These are phyloP conservation scores for Catagonus wagneri DNA, from an alignment of 2,113 vertebrate genomes.

Conservation along the genomic window DNA sequence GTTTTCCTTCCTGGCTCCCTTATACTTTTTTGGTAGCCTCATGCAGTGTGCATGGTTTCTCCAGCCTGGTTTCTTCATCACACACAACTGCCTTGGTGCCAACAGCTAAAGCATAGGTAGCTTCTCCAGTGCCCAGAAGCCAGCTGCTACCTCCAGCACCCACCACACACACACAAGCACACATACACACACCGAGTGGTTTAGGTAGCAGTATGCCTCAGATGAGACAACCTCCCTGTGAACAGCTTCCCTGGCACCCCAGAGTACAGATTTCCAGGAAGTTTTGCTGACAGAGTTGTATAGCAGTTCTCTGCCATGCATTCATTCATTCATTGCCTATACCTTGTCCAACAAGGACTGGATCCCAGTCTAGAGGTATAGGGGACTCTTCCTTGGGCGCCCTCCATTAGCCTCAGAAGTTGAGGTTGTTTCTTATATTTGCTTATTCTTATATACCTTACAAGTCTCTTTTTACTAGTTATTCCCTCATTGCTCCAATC, in stretches of 20 bases:
- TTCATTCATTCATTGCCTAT: background rate
- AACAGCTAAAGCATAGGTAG: background rate
- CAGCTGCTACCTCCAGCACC: background rate
- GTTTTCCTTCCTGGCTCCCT: background rate
- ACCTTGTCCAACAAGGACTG: background rate
- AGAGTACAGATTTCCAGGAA: background rate
- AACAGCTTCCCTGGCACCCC: background rate
- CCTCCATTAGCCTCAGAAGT: background rate
- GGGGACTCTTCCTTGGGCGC: background rate
- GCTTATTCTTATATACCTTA: constrained; percentile 43
- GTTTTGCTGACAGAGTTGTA: background rate
- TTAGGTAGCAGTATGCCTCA: background rate
- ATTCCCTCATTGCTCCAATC: background rate
- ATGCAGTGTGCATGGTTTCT: background rate
- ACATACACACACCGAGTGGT: background rate
- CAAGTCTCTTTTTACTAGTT: constrained; percentile 38
- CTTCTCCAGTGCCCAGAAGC: background rate
- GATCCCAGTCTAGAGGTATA: background rate
- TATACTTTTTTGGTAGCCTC: background rate
- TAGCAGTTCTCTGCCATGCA: background rate
- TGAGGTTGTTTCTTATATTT: background rate
- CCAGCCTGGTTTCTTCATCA: background rate
- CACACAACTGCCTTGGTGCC: background rate
- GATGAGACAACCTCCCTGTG: background rate
- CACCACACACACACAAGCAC: background rate